Base-by-base conservation (phyloP, 2,797 vertebrate genomes). In the Tenualosa ilisha region DNA sequence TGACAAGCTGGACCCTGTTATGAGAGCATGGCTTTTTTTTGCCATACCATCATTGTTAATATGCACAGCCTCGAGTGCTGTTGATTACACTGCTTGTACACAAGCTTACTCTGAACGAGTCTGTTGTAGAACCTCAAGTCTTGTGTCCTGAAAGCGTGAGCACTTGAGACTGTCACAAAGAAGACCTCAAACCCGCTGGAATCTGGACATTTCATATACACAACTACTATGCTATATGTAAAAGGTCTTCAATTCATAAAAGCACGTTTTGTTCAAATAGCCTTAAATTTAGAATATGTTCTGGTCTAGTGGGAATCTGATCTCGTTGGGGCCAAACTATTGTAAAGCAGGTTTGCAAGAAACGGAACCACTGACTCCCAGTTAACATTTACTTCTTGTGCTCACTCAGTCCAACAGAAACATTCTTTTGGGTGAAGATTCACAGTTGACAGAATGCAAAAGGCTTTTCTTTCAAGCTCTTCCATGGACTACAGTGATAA, bases 391-490 rank as follows among this genome's bases (percentile, higher is more conserved):
- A 46, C 37, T 72, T 72, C 12, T 79, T 79, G 43, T 43, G 37
- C 43, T 79, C 72, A 79, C 72, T 46, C 40, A 43, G 37, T 79
- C 72, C 72, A 79, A 79, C 72, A 79, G 72, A 79, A 79, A 79
- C 72, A 79, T 79, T 79, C 13, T 79, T 79, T 79, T 79, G 72
- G 72, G 72, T 79, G 72, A 79, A 15, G 72, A 79, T 79, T 46
- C 72, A 79, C 72, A 43, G 40, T 79, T 79, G 72, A 79, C 72
- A 79, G 72, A 79, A 46, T 79, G 72, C 17, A 79, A 79, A 46
- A 46, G 7, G 15, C 20, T 79, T 79, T 79, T 13, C 72, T 79
- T 79, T 79, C 72, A 79, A 46, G 72, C 40, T 46, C 40, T 79
- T 79, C 72, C 72, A 79, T 46, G 40, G 40, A 79, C 37, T 79